These are phyloP conservation scores for Zeus faber DNA, from an alignment of 2,113 vertebrate genomes.

Conservation along the genomic window DNA sequence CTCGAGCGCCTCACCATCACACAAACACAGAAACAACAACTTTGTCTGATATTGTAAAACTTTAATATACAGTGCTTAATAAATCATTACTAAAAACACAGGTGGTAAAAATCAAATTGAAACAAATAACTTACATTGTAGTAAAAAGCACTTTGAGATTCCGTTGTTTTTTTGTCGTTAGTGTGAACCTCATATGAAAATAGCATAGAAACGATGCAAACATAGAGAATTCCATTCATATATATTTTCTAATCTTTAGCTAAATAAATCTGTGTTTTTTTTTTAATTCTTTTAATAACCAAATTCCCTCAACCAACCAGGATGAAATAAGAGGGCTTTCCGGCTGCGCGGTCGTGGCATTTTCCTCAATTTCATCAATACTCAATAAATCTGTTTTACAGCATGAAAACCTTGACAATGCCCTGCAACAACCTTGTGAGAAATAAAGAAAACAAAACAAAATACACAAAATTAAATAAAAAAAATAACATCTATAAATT, in stretches of 20 bases:
- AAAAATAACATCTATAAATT: slow-evolving; percentile 52
- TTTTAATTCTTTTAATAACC: slow-evolving; percentile 21
- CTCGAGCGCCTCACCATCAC: too few relatives aligned
- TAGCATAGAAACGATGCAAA: slow-evolving; percentile 79
- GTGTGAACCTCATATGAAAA: slow-evolving; percentile 79
- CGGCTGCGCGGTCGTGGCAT: slow-evolving; percentile 36
- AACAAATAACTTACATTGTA: slow-evolving; percentile 79
- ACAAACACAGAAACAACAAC: not conserved
- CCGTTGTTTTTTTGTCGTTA: slow-evolving; percentile 63
- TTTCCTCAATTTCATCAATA: slow-evolving; percentile 37
- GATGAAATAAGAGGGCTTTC: slow-evolving; percentile 52
- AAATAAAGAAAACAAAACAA: too few relatives aligned
- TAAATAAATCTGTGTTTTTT: slow-evolving; percentile 62
- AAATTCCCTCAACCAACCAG: slow-evolving; percentile 62
- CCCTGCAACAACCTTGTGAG: slow-evolving; percentile 36
- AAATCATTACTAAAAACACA: slow-evolving; percentile 72
- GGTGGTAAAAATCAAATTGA: slow-evolving; percentile 71
- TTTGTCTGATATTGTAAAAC: slow-evolving; percentile 52
- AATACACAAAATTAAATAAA: slow-evolving; percentile 42
- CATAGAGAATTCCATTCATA: slow-evolving; percentile 63
- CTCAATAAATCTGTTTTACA: slow-evolving; percentile 18
- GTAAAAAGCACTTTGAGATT: slow-evolving; percentile 78
- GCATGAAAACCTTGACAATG: slow-evolving; percentile 30
- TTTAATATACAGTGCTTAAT: slow-evolving; percentile 74
- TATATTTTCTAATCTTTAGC: slow-evolving; percentile 59